Percentiles rank a stretch among this genome's conserved stretches.
Evolutionary conservation across 2,888 invertebrate species (phyloP).

Genomic region (Entomobrya proxima): DNA sequence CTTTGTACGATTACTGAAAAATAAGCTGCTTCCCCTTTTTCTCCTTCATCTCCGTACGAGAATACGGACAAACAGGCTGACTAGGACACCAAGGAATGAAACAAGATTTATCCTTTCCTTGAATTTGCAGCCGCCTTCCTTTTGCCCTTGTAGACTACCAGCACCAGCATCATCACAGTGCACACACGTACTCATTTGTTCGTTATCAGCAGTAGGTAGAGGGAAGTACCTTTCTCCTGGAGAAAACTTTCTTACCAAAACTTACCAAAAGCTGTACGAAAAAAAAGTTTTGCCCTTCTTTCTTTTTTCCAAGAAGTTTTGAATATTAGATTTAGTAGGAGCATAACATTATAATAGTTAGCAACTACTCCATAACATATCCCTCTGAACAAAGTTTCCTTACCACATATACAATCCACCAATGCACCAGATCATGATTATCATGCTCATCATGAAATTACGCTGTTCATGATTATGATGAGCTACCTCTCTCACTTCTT

Average conservation of each 20-base stretch:
- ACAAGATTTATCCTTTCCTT: conserved; percentile 28
- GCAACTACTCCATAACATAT: background rate
- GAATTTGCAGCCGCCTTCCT: conserved; percentile 11
- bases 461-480: conserved; percentile 16
- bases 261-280: conserved; percentile 7
- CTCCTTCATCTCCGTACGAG: background rate
- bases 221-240: background rate
- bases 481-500: background rate
- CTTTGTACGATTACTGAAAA: background rate
- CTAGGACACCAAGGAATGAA: conserved; percentile 3
- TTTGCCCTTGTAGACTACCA: background rate
- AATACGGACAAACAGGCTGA: background rate
- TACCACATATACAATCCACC: background rate
- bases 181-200: conserved; percentile 7
- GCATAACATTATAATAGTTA: conserved; percentile 3
- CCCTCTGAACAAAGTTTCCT: background rate
- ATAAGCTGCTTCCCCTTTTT: background rate
- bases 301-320: conserved; percentile 1
- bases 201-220: background rate
- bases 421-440: background rate
- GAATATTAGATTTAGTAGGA: conserved; percentile 50
- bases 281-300: conserved; percentile 31
- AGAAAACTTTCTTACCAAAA: background rate
- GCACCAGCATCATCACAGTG: background rate
- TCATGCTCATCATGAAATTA: too few species aligned